Percentiles rank a stretch among this genome's conserved stretches.
These are phyloP conservation scores for Botia kubotai DNA, from an alignment of 2,797 vertebrate species.

Conservation along the genomic window DNA sequence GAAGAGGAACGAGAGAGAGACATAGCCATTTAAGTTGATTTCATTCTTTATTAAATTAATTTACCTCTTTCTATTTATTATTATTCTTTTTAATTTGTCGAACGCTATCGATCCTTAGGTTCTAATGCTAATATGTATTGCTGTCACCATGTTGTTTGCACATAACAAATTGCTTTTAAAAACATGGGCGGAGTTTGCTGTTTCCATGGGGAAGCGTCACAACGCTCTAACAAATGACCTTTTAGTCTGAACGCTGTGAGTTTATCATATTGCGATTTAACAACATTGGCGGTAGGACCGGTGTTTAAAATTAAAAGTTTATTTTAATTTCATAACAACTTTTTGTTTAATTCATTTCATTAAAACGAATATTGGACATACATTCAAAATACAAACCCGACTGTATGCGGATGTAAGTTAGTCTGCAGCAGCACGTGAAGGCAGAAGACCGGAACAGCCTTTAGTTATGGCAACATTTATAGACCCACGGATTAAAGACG, in stretches of 20 bases:
- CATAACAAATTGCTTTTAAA: background rate
- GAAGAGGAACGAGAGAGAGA: background rate
- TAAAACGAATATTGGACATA: background rate
- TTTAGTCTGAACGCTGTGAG: background rate
- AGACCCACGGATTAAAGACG: conserved; percentile 3
- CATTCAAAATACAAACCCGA: background rate
- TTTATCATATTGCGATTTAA: background rate
- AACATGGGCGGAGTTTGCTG: conserved; percentile 11
- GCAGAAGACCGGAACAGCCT: too few relatives aligned
- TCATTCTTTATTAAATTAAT: too few relatives aligned
- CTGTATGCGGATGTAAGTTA: background rate
- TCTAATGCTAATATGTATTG: too few relatives aligned
- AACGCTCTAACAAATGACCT: conserved; percentile 17
- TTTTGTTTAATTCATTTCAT: background rate
- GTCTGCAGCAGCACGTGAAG: background rate
- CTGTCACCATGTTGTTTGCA: too few relatives aligned
- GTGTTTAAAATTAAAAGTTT: background rate
- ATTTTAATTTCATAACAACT: background rate
- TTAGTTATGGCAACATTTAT: too few relatives aligned
- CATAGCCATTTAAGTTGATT: too few relatives aligned
- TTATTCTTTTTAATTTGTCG: too few relatives aligned
- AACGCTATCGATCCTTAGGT: too few relatives aligned
- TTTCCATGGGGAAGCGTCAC: conserved; percentile 58
- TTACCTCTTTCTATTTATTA: too few relatives aligned
- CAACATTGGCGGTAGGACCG: background rate